phyloP scores from a whole-genome alignment of 2,113 vertebrate genomes.

The Tyto alba region DNA sequence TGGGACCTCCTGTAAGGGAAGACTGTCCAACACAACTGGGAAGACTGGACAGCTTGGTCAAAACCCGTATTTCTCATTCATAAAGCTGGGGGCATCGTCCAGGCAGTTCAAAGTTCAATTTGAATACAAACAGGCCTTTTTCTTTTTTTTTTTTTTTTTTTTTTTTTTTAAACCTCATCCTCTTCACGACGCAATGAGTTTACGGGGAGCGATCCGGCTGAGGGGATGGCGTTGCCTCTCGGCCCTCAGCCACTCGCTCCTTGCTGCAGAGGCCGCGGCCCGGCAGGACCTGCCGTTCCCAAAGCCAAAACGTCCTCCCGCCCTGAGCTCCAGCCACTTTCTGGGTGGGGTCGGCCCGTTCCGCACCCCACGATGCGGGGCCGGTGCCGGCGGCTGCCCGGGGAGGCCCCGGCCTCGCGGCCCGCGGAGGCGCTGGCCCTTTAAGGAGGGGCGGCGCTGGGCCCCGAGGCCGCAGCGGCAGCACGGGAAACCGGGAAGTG shows the following conservation, averaged over 20 bases:
- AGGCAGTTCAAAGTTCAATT: too few species aligned
- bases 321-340: not conserved
- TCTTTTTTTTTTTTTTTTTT: too few species aligned
- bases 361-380: too few species aligned
- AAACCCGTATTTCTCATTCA: not conserved
- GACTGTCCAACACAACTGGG: not conserved
- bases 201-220: accelerated
- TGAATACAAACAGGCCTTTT: not conserved
- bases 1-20: not conserved
- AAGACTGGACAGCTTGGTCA: not conserved
- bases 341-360: not conserved
- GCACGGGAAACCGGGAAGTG: not conserved
- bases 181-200: not conserved
- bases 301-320: not conserved
- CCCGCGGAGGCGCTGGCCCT: too few species aligned
- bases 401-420: too few species aligned
- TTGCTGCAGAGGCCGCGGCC: too few species aligned
- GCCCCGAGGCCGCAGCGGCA: not conserved
- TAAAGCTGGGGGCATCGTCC: not conserved
- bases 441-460: not conserved
- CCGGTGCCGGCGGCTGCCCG: too few species aligned
- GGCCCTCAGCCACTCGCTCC: not conserved
- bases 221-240: accelerated
- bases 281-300: not conserved
- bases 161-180: not conserved